Evolutionary conservation across 2,113 vertebrate species (phyloP).

Genomic region (Bagarius yarrelli): DNA sequence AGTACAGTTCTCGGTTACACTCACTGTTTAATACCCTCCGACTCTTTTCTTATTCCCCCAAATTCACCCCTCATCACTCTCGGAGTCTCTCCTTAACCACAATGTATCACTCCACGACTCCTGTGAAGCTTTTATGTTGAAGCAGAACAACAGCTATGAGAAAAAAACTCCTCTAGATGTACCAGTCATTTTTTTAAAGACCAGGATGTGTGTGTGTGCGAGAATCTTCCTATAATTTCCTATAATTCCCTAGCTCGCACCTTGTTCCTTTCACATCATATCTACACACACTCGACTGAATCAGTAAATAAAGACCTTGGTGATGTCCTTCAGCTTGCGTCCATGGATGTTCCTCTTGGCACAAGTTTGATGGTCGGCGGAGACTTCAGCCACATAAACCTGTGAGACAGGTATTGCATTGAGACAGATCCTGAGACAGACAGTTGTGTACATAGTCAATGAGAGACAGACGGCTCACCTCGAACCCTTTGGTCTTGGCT

Average conservation of each 20-base stretch:
- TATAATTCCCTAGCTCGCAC: background rate
- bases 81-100: background rate
- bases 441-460: background rate
- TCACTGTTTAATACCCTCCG: background rate
- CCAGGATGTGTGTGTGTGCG: no score
- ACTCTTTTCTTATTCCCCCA: background rate
- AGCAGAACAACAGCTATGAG: no score
- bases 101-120: background rate
- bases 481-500: slow-evolving; percentile 97
- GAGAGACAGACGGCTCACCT: slow-evolving; percentile 71
- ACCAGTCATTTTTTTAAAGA: no score
- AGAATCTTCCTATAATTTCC: background rate
- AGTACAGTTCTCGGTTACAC: background rate
- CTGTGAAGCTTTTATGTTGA: no score
- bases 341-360: slow-evolving; percentile 94
- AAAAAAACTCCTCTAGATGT: no score
- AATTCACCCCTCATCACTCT: background rate
- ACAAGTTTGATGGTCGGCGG: slow-evolving; percentile 90
- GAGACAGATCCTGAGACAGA: background rate
- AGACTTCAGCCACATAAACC: slow-evolving; percentile 98
- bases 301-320: slow-evolving; percentile 74
- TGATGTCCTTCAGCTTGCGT: slow-evolving; percentile 88
- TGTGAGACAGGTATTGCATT: slow-evolving; percentile 55
- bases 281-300: no score
- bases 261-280: background rate